Evolutionary conservation across 1,140 invertebrate species (phyloP).

Genomic region (Lepidurus arcticus): DNA sequence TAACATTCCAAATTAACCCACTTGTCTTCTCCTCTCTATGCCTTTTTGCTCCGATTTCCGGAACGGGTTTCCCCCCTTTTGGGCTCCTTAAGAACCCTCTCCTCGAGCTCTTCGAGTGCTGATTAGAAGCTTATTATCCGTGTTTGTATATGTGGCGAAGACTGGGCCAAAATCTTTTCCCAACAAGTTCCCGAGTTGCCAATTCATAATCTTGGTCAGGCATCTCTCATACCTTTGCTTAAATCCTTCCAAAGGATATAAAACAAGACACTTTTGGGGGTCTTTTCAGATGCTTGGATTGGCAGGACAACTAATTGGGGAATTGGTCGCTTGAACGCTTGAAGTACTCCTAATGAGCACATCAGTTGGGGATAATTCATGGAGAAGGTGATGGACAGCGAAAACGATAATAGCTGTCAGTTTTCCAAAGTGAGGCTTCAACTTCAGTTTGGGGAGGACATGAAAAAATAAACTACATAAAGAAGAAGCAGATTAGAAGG

Average conservation of each 20-base stretch:
- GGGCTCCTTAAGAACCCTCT: neutral
- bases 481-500: neutral
- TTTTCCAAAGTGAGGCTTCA: neutral
- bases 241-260: neutral
- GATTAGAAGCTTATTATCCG: conserved; percentile 5
- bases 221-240: neutral
- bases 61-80: neutral
- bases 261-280: neutral
- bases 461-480: neutral
- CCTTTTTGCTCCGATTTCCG: neutral
- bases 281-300: neutral
- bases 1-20: conserved; percentile 22
- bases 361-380: conserved; percentile 1
- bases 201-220: neutral
- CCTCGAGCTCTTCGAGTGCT: neutral
- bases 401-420: conserved; percentile 2
- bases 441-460: neutral
- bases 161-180: too few relatives aligned
- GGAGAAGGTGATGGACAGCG: neutral
- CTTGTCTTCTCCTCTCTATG: neutral
- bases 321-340: conserved; percentile 3
- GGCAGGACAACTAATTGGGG: neutral
- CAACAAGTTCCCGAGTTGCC: neutral
- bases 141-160: neutral
- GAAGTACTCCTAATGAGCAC: conserved; percentile 10